A percentile compares a stretch with the other conserved stretches of the same genome.
phyloP scores from a whole-genome alignment of 2,888 invertebrate species.

The Agrotis exclamationis region DNA sequence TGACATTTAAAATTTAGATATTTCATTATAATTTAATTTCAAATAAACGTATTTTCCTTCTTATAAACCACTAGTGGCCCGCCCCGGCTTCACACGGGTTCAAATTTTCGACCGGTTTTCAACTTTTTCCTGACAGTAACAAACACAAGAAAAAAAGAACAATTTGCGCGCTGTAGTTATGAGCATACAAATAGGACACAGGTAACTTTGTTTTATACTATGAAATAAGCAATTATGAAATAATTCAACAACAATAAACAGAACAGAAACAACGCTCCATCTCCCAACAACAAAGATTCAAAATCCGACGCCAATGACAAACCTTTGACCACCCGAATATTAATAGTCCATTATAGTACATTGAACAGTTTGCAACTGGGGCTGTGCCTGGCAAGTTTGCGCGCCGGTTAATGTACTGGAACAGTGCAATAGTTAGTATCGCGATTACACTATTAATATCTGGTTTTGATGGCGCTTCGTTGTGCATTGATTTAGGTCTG shows the following conservation, averaged over 20 bases:
- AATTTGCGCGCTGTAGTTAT: no score
- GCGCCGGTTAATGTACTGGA: conserved; percentile 65
- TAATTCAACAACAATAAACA: not conserved
- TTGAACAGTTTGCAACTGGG: conserved; percentile 64
- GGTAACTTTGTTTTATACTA: no score
- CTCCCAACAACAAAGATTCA: conserved; percentile 39
- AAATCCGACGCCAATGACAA: conserved; percentile 45
- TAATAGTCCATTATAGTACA: conserved; percentile 63
- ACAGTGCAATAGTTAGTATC: conserved; percentile 67
- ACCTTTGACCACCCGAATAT: conserved; percentile 62
- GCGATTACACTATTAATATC: conserved; percentile 65
- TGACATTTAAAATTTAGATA: not conserved
- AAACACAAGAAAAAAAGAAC: no score
- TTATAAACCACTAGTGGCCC: no score
- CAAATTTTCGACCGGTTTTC: no score
- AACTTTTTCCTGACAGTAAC: no score
- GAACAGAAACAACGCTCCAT: not conserved
- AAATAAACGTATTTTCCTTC: no score
- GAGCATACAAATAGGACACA: no score
- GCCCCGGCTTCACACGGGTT: no score
- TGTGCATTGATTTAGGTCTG: conserved; percentile 56
- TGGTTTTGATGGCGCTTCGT: conserved; percentile 55
- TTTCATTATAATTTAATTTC: no score
- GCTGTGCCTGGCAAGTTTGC: conserved; percentile 63
- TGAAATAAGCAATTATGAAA: not conserved